Evolutionary conservation across 2,888 invertebrate species (phyloP), one percentile per base, ranked within the genome.

Genomic region (Colletes collaris): DNA sequence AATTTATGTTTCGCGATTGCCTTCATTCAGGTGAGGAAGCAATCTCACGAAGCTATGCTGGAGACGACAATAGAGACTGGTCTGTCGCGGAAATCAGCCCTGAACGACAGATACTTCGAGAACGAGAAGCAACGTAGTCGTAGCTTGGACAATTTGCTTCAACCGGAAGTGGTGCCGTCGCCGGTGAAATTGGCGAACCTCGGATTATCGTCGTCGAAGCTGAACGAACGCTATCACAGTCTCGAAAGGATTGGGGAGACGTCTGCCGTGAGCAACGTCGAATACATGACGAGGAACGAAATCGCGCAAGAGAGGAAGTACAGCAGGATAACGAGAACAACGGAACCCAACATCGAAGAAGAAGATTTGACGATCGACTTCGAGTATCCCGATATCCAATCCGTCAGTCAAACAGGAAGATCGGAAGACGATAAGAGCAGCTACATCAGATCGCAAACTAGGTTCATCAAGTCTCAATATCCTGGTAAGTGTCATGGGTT

Each of bases 41-140:
- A 95, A 58, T 97, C 97, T 0, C 96, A 97, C 88, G 97, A 97
- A 85, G 94, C 96, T 0, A 89, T 93, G 62, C 84, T 93, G 62
- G 93, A 93, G 79, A 90, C 89, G 0, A 90, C 90, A 3, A 86
- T 90, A 10, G 93, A 93, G 82, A 92, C 92, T 70, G 94, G 93
- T 13, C 93, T 97, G 0, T 97, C 97, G 0, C 93, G 97, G 73
- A 96, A 96, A 88, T 98, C 97, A 0, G 97, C 97, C 0, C 92
- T 98, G 2, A 98, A 98, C 90, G 98, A 98, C 87, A 94, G 98
- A 85, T 98, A 98, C 92, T 98, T 98, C 90, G 97, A 97, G 83
- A 94, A 93, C 58, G 97, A 97, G 86, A 97, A 97, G 93, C 96
- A 96, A 7, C 95, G 97, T 13, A 97, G 97, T 67, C 94, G 96